Percentiles rank a stretch among this genome's conserved stretches.
These are phyloP conservation scores for Netelia virgata DNA, from an alignment of 2,888 invertebrate genomes.

Conservation along the genomic window DNA sequence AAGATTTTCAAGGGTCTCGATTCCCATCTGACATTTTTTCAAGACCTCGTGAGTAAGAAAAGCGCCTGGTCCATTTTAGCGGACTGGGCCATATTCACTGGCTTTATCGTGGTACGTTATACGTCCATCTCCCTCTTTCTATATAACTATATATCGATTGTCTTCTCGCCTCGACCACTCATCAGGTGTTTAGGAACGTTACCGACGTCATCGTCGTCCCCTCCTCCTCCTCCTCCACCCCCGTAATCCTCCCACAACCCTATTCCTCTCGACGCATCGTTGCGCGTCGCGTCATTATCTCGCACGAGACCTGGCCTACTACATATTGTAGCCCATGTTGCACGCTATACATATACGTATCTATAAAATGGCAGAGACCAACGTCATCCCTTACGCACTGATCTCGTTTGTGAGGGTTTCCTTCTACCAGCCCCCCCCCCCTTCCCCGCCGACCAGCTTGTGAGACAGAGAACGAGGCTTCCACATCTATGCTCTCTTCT, in stretches of 20 bases:
- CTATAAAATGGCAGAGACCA: constrained; percentile 30
- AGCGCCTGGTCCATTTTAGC: too few species aligned
- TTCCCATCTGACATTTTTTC: too few species aligned
- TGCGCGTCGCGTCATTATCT: constrained; percentile 61
- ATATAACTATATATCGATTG: constrained; percentile 36
- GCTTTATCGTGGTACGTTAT: background rate
- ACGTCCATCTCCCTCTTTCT: background rate
- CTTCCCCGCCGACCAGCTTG: background rate
- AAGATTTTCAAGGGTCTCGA: too few species aligned
- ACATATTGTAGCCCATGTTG: background rate
- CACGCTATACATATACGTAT: too few species aligned
- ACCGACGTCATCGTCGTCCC: constrained; percentile 13
- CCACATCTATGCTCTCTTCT: constrained; percentile 31
- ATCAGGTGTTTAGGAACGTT: constrained; percentile 36
- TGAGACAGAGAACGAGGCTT: constrained; percentile 39
- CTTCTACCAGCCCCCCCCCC: constrained; percentile 27
- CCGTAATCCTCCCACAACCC: constrained; percentile 52
- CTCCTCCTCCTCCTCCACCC: constrained; percentile 38
- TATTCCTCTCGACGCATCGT: constrained; percentile 56
- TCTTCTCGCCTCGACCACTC: constrained; percentile 44
- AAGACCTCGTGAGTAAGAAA: too few species aligned
- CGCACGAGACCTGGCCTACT: constrained; percentile 42
- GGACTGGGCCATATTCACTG: background rate
- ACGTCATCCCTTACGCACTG: constrained; percentile 58
- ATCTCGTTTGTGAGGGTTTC: constrained; percentile 59